Evolutionary conservation across 2,888 invertebrate species (phyloP), one percentile per base, ranked within the genome.

Genomic region (Ichneumon xanthorius): DNA sequence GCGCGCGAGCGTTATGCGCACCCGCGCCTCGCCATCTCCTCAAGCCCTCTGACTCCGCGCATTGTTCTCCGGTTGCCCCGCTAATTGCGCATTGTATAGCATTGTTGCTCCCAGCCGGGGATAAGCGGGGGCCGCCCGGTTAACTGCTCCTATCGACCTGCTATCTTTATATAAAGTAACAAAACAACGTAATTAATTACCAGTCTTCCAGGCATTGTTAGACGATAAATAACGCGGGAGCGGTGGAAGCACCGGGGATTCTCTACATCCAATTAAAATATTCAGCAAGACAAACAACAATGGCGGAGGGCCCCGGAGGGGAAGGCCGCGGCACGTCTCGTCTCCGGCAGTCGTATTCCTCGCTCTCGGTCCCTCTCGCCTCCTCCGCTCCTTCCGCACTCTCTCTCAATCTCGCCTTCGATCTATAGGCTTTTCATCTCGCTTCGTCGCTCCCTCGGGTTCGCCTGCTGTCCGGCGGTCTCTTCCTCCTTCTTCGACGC

Each of bases 161-260:
- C 92, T 93, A 93, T 93, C 93, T 93, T 92, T 92, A 93, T 93
- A 92, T 92, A 92, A 93, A 92, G 91, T 91, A 93, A 93, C 93
- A 93, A 93, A 93, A 93, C 92, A 92, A 92, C 91, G 91, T 93
- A 93, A 93, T 93, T 93, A 93, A 93, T 93, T 93, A 93, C 92
- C 92, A 93, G 93, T 93, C 92, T 91, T 90, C 88, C 90, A 89
- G 87, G 90, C 92, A 93, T 93, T 93, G 93, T 93, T 93, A 90
- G 91, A 93, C 92, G 92, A 93, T 93, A 93, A 93, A 93, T 93
- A 93, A 93, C 90, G 87, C 86, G 85, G 45, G 14, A 89, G 88
- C 88, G 85, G 87, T 84, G 87, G 86, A 86, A 86, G 89, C 76
- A 81, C 71, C 67, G 79, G 86, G 72, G 61, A 3, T 48, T 16